Percentiles rank a stretch among this genome's conserved stretches.
Conservation (phyloP, 2,797 vertebrate species). For the Catharus ustulatus region DNA sequence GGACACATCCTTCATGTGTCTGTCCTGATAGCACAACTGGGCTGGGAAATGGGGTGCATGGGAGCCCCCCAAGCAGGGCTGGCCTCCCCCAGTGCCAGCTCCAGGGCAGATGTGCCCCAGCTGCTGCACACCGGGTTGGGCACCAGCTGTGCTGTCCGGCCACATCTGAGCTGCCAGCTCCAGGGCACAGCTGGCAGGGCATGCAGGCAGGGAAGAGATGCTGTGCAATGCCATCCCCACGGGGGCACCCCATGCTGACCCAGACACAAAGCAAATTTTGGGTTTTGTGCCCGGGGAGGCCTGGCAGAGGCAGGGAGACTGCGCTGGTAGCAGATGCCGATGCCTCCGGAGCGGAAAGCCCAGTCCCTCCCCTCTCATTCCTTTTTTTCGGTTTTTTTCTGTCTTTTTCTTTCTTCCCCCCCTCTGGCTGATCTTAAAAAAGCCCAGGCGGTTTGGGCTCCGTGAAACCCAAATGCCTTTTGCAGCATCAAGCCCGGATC, state of each 20-base stretch:
- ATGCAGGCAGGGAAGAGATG: background rate
- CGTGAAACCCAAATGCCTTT: conserved; percentile 54
- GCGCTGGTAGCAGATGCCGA: background rate
- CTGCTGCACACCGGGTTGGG: background rate
- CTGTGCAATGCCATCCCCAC: background rate
- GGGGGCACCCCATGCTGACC: background rate
- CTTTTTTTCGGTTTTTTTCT: background rate
- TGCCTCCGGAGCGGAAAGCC: background rate
- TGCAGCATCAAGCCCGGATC: conserved; percentile 33
- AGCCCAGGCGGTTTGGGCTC: conserved; percentile 7
- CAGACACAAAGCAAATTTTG: conserved; percentile 6
- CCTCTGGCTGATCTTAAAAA: background rate
- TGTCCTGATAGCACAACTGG: rapidly evolving
- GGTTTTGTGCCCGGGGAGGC: background rate
- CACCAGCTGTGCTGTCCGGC: rapidly evolving
- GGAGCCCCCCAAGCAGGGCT: background rate
- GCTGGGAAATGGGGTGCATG: background rate
- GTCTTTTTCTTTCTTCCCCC: background rate
- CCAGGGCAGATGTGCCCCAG: background rate
- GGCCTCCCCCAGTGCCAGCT: background rate
- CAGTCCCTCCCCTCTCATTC: background rate
- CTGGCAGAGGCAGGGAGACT: background rate
- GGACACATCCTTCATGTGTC: rapidly evolving
- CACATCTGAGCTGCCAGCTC: background rate
- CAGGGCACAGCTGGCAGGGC: background rate